Base-by-base conservation (phyloP, 2,113 vertebrate species). In the Mandrillus leucophaeus region DNA sequence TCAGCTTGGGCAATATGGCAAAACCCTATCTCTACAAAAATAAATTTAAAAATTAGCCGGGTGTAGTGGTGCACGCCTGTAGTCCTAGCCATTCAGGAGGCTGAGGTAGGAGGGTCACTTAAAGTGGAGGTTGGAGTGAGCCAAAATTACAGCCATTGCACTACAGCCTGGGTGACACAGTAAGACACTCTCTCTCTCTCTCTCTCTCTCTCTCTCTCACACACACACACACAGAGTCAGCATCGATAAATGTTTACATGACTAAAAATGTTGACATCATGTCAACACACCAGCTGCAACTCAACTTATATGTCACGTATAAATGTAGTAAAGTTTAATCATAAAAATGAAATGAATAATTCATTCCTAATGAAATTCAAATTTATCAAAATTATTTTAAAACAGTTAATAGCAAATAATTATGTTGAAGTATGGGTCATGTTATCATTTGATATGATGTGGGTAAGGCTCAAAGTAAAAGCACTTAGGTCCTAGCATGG, bases 301-400 rank as follows among this genome's bases (percentile, higher is more conserved):
- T 89, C 14, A 93, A 68, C n/a, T 59, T n/a, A 43, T 48, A 75
- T 35, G 3, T 70, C 68, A 32, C 25, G 20, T n/a, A 86, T 52
- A 11, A 72, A 25, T 89, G 20, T 61, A 59, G 70, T 61, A 72
- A 85, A 92, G 22, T 92, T 93, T 61, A 87, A 83, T 61, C 40
- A 93, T 55, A 84, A 68, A 96, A 91, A 48, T 7, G 72, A 80
- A 90, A 80, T 73, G 18, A 84, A 80, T 81, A 10, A 81, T 27
- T 43, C 6, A 81, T 68, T 83, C 10, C 22, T 82, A 96, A 90
- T 9, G 50, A 93, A 96, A 64, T 93, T 81, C 59, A 94, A 88
- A 78, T n/a, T 48, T 27, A 64, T 64, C 32, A 79, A 79, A 55
- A 80, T 16, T 66, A 48, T 80, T 88, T 87, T 55, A 64, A 52